phyloP scores from a whole-genome alignment of 2,888 invertebrate genomes.

The Lepidocyrtinus sp. region DNA sequence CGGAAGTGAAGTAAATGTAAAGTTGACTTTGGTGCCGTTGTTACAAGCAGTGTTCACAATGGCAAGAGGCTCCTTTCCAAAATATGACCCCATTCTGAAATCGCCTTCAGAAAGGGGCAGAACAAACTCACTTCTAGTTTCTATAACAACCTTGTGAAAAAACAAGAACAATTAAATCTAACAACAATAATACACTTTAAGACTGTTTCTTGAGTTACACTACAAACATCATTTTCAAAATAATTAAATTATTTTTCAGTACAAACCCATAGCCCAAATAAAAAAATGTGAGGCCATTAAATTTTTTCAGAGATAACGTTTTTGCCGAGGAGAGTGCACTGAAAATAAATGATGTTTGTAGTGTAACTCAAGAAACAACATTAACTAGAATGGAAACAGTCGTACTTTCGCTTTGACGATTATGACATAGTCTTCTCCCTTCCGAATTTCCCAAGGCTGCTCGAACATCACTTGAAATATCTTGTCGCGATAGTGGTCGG shows the following conservation, averaged over 20 bases:
- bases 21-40: slow-evolving; percentile 83
- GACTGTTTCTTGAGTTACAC: background rate
- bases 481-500: too few relatives aligned
- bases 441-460: slow-evolving; percentile 85
- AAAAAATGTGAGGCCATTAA: too few relatives aligned
- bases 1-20: slow-evolving; percentile 88
- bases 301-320: too few relatives aligned
- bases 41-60: slow-evolving; percentile 83
- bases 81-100: too few relatives aligned
- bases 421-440: slow-evolving; percentile 85
- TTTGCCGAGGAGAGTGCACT: too few relatives aligned
- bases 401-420: slow-evolving; percentile 76
- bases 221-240: too few relatives aligned
- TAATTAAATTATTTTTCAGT: too few relatives aligned
- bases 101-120: slow-evolving; percentile 36
- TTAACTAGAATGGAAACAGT: background rate
- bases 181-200: too few relatives aligned
- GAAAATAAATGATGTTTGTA: too few relatives aligned
- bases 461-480: slow-evolving; percentile 76
- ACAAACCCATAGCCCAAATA: too few relatives aligned
- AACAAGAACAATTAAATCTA: too few relatives aligned
- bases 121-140: slow-evolving; percentile 27
- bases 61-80: slow-evolving; percentile 85
- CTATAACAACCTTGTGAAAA: slow-evolving; percentile 25
- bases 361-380: background rate